These are phyloP conservation scores for Trimorus sp. DNA, from an alignment of 2,888 invertebrate species.

Conservation along the genomic window DNA sequence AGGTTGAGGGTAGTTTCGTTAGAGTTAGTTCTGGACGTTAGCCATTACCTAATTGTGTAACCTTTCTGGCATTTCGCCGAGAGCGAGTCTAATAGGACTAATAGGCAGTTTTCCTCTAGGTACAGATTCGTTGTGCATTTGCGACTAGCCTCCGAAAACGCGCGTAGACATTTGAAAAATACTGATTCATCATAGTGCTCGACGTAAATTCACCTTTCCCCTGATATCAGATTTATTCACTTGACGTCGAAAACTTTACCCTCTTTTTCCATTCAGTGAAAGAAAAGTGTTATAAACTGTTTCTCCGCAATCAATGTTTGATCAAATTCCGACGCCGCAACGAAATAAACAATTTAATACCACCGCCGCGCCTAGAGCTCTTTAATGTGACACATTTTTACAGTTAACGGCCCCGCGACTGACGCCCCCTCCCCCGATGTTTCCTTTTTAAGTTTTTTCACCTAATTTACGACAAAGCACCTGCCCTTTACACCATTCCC, in stretches of 20 bases:
- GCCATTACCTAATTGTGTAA: conserved; percentile 79
- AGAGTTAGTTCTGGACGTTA: conserved; percentile 74
- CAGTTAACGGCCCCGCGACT: neutral
- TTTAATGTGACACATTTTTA: neutral
- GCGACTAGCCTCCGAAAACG: conserved; percentile 63
- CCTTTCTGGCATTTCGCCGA: conserved; percentile 77
- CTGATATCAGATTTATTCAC: neutral
- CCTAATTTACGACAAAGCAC: conserved; percentile 14
- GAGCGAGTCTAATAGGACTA: conserved; percentile 74
- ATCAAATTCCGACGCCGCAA: neutral
- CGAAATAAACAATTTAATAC: conserved; percentile 6
- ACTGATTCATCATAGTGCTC: neutral
- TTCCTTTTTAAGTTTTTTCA: conserved; percentile 10
- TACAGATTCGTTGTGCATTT: conserved; percentile 62
- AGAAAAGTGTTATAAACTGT: too few relatives aligned
- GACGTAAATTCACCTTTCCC: neutral
- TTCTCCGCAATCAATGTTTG: too few relatives aligned
- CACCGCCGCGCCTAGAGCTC: neutral
- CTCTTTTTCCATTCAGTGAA: too few relatives aligned
- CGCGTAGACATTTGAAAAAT: conserved; percentile 14
- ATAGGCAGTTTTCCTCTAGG: conserved; percentile 68
- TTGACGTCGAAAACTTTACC: too few relatives aligned
- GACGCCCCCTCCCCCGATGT: neutral
- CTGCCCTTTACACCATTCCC: conserved; percentile 15
- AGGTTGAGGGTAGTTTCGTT: conserved; percentile 62